Evolutionary conservation across 1,140 invertebrate genomes (phyloP).

Genomic region (Alviniconcha marisindica): DNA sequence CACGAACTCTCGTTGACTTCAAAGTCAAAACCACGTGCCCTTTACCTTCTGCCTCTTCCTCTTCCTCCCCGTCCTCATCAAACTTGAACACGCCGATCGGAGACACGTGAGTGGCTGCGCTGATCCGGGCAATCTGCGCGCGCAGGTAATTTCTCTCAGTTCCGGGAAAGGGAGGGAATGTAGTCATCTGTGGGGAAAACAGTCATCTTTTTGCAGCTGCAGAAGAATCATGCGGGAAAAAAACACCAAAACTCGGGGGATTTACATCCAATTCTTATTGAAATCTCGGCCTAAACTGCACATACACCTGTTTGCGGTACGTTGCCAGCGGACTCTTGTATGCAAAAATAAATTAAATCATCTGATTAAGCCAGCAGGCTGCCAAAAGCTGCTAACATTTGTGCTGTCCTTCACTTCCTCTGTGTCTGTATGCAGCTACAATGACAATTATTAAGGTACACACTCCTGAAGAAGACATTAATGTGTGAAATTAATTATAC

Average conservation of each 20-base stretch:
- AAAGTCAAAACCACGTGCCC: no score
- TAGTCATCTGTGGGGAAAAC: constrained; percentile 53
- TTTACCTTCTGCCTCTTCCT: constrained; percentile 50
- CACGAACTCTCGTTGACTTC: background rate
- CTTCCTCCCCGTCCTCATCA: constrained; percentile 64
- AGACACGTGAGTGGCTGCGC: constrained; percentile 60
- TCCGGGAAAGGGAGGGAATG: constrained; percentile 67
- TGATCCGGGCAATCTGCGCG: constrained; percentile 70
- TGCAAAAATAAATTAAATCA: no score
- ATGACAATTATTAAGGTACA: no score
- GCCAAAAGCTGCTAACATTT: no score
- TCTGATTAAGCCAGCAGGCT: no score
- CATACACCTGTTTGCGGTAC: no score
- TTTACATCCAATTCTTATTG: background rate
- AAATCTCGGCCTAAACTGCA: no score
- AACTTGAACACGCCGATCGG: constrained; percentile 66
- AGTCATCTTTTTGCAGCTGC: constrained; percentile 9
- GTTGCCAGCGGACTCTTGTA: no score
- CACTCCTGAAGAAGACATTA: no score
- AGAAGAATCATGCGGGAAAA: background rate
- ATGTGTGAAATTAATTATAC: no score
- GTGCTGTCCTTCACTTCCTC: no score
- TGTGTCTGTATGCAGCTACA: no score
- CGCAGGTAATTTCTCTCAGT: constrained; percentile 63
- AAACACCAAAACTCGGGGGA: background rate